Evolutionary conservation across 2,113 vertebrate genomes (phyloP).

Genomic region (Plecotus auritus): DNA sequence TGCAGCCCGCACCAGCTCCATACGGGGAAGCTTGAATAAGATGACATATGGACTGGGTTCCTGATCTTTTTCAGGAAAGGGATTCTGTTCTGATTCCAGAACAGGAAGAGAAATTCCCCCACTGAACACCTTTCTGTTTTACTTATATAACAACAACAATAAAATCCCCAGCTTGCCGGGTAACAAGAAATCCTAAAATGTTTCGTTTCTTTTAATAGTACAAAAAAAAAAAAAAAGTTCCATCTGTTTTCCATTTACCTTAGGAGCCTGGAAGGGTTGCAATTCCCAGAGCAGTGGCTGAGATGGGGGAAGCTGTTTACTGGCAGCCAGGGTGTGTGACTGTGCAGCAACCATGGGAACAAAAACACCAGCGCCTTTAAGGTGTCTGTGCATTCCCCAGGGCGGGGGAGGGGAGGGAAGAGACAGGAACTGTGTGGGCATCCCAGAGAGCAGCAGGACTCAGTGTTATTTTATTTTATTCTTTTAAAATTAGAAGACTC

Average conservation of each 20-base stretch:
- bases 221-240: neutral
- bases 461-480: neutral
- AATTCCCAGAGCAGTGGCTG: neutral
- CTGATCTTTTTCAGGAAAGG: neutral
- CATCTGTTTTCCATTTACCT: constrained; percentile 39
- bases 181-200: neutral
- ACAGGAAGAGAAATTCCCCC: neutral
- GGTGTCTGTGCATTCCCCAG: neutral
- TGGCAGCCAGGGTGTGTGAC: neutral
- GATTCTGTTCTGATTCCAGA: neutral
- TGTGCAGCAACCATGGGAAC: neutral
- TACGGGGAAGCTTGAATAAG: neutral
- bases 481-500: constrained; percentile 6
- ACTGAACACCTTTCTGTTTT: neutral
- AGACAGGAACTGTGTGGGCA: neutral
- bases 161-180: neutral
- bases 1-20: neutral
- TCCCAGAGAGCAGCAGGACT: neutral
- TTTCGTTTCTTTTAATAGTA: constrained; percentile 36
- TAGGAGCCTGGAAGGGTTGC: neutral
- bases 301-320: neutral
- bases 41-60: neutral
- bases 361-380: neutral
- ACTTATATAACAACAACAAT: neutral
- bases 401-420: neutral